Evolutionary conservation across 1,140 invertebrate genomes (phyloP), one percentile per base, ranked within the genome.

Genomic region (Drosophila watanabei): DNA sequence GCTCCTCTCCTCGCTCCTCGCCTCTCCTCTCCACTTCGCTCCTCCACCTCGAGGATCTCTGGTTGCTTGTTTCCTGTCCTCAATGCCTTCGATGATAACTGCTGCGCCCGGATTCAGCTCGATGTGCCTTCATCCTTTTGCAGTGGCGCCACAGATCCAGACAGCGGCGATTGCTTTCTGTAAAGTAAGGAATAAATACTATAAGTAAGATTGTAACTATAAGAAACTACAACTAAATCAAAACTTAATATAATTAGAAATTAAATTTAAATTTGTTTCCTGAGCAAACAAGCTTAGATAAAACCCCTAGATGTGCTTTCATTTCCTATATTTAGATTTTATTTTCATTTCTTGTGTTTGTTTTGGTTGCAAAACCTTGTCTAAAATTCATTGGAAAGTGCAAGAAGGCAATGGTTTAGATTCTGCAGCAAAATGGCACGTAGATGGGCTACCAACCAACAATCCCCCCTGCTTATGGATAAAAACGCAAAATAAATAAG

Each of bases 101-200:
- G 56, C 86, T 81, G 51, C 72, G 81, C 65, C 66, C 69, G 56
- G 68, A 69, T 71, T 85, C 75, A 73, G 66, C 70, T 89, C 68
- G 77, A 81, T 81, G 68, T 89, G 81, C 86, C 85, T 90, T 89
- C 85, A 89, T 89, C 86, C 85, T 89, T 81, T 88, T 72, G 80
- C 82, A 73, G 75, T 78, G 43, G 14, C 54, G 20, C 37, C 52
- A 51, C 58, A 59, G 49, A 35, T 62, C 45, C 59, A 41, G 46
- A 49, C 61, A 60, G 45, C 51, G 20, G 11, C 52, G 84, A 88
- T 88, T 85, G 78, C 85, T 75, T 75, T 85, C 84, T 88, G 80
- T 5, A 79, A 77, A 10, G 2, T 33, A 28, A 18, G 7, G 16
- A 2, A 24, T 8, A 8, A 8, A 37, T 11, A 4, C 7, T 24